These are phyloP conservation scores for Wasmannia auropunctata DNA, from an alignment of 1,140 invertebrate genomes.

Conservation along the genomic window DNA sequence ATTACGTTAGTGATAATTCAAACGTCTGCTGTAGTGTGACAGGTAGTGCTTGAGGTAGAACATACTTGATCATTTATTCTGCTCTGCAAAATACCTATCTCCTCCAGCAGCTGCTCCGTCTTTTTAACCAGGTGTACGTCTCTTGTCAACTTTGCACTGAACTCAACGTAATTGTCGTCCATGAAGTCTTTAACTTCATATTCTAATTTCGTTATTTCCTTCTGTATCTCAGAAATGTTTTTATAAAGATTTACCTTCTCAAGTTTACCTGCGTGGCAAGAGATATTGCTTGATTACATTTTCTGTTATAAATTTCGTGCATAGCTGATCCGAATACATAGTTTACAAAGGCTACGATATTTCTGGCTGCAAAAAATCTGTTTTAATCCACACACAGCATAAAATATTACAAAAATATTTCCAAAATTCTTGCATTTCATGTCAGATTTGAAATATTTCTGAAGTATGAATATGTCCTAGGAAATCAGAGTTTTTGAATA, in stretches of 20 bases:
- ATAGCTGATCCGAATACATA: background rate
- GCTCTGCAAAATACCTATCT: slow-evolving; percentile 84
- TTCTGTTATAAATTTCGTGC: background rate
- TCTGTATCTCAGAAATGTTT: slow-evolving; percentile 85
- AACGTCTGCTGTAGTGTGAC: background rate
- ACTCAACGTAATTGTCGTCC: slow-evolving; percentile 86
- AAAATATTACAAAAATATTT: too few species aligned
- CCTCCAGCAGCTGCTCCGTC: slow-evolving; percentile 83
- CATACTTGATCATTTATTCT: slow-evolving; percentile 85
- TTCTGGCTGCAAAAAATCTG: background rate
- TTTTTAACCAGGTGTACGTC: slow-evolving; percentile 84
- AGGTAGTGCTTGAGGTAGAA: background rate
- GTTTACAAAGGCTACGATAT: background rate
- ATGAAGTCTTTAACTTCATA: slow-evolving; percentile 86
- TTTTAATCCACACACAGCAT: too few species aligned
- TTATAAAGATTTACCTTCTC: slow-evolving; percentile 81
- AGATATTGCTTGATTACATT: background rate
- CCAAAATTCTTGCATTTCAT: too few species aligned
- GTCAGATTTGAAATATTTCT: too few species aligned
- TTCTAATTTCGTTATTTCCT: slow-evolving; percentile 86
- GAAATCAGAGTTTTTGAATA: too few species aligned
- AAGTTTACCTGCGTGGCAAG: slow-evolving; percentile 68
- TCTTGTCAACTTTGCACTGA: slow-evolving; percentile 84
- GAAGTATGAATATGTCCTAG: too few species aligned
- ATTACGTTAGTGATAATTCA: too few species aligned